Percentiles rank a stretch among this genome's conserved stretches.
phyloP scores from a whole-genome alignment of 2,888 invertebrate genomes.

The Dastarcus helophoroides region DNA sequence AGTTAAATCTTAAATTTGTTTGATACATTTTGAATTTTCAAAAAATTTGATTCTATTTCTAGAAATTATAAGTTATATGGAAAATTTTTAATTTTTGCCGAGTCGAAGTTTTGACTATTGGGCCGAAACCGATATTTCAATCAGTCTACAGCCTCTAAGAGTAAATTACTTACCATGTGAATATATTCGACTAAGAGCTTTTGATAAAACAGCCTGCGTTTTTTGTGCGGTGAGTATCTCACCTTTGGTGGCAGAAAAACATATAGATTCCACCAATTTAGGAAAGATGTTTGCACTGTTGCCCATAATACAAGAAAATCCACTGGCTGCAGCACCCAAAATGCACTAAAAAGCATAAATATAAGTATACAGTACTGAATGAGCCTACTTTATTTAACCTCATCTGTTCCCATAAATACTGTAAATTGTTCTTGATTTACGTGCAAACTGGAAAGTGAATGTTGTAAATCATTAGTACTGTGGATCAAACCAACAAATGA shows the following conservation, averaged over 20 bases:
- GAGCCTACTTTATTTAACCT: constrained; percentile 21
- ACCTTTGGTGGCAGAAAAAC: constrained; percentile 41
- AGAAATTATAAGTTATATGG: no score
- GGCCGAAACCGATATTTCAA: no score
- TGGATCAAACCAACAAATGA: constrained; percentile 33
- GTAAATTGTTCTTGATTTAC: constrained; percentile 30
- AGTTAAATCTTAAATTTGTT: no score
- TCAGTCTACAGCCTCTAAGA: no score
- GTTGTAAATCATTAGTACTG: constrained; percentile 28
- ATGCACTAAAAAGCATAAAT: constrained; percentile 40
- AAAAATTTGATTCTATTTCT: no score
- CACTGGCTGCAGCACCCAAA: constrained; percentile 49
- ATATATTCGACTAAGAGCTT: constrained; percentile 42
- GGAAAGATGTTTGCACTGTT: constrained; percentile 54
- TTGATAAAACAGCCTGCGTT: constrained; percentile 44
- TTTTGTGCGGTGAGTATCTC: constrained; percentile 40
- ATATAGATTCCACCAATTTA: constrained; percentile 43
- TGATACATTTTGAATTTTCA: no score
- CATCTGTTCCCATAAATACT: constrained; percentile 32
- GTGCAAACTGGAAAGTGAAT: constrained; percentile 26
- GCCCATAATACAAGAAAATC: constrained; percentile 55
- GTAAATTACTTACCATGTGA: constrained; percentile 42
- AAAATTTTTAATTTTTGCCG: no score
- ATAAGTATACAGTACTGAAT: no score
- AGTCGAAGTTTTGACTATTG: no score